A percentile compares a stretch with the other conserved stretches of the same genome.
phyloP scores from a whole-genome alignment of 2,888 invertebrate species.

The Amphimallon solstitiale region DNA sequence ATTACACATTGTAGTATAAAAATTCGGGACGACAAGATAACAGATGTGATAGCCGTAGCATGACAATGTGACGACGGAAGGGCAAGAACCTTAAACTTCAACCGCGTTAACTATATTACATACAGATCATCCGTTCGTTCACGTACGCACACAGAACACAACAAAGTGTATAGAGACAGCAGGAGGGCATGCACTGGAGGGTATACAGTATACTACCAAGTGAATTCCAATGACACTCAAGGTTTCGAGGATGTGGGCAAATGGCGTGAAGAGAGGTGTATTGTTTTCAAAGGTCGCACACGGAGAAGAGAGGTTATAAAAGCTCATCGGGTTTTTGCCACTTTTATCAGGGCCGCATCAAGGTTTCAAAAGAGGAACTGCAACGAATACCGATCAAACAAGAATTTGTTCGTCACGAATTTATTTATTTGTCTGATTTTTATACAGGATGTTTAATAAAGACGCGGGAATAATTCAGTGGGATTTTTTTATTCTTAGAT shows the following conservation, averaged over 20 bases:
- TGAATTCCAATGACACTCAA: constrained; percentile 37
- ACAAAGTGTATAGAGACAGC: neutral
- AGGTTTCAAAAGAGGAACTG: too few species aligned
- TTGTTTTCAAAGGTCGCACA: constrained; percentile 33
- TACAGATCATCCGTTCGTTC: neutral
- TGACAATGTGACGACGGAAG: constrained; percentile 39
- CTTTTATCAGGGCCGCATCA: too few species aligned
- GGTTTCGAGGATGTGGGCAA: constrained; percentile 41
- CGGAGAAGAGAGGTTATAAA: neutral
- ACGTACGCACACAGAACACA: neutral
- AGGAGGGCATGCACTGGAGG: constrained; percentile 5
- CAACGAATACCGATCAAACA: too few species aligned
- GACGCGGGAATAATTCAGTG: too few species aligned
- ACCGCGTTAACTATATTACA: neutral
- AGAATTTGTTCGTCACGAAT: too few species aligned
- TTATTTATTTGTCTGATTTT: too few species aligned
- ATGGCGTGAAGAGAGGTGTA: constrained; percentile 31
- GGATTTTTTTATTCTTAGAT: too few species aligned
- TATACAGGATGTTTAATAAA: too few species aligned
- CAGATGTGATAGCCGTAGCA: constrained; percentile 29
- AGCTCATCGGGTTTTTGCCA: neutral
- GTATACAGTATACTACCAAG: constrained; percentile 8
- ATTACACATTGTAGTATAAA: too few species aligned
- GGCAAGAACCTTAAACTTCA: constrained; percentile 41
- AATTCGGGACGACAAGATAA: constrained; percentile 9